Evolutionary conservation across 2,113 vertebrate genomes (phyloP), one percentile per base, ranked within the genome.

Genomic region (Pseudorhombus dupliciocellatus): DNA sequence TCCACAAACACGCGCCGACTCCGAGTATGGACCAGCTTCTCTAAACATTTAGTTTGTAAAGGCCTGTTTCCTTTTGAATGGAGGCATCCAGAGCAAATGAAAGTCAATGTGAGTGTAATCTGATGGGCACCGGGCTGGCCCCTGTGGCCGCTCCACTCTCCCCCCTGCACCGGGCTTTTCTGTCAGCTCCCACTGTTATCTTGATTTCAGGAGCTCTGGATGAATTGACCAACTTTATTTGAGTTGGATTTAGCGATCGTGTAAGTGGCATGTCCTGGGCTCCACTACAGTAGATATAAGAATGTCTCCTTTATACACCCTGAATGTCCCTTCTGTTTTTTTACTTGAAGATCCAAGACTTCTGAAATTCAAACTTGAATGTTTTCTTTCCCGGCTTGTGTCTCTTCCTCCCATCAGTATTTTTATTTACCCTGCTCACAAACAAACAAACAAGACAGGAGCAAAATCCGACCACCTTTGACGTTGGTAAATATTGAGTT

Each of bases 21-120:
- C 54, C 4, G 0, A 60, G 24, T 11, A 70, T 44, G 21, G 62
- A 55, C 31, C 5, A 0, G 4, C 44, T 54, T 26, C 25, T 81
- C 37, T 63, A 79, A 67, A 78, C 65, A 79, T 62, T 54, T 37
- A 65, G 81, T 73, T 78, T 52, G 50, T 24, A 18, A 4, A 54
- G 25, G 14, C 1, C 25, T 80, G 15, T 18, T 18, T 46, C 15
- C 42, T 18, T 46, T 46, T 46, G 42, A 46, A 46, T 46, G 42
- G 31, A 44, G 0, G 55, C 59, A 24, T 73, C 22, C 57, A 40
- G 48, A 30, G 42, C 50, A 30, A 31, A 59, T 50, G 24, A 18
- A 26, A 9, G 59, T 26, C 1, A 5, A n/a, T 54, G 15, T 20
- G 37, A 58, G 25, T 1, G n/a, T 7, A 15, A 58, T 31, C 48